These are phyloP conservation scores for Stegodyphus mimosarum DNA, from an alignment of 1,140 invertebrate genomes.

Conservation along the genomic window DNA sequence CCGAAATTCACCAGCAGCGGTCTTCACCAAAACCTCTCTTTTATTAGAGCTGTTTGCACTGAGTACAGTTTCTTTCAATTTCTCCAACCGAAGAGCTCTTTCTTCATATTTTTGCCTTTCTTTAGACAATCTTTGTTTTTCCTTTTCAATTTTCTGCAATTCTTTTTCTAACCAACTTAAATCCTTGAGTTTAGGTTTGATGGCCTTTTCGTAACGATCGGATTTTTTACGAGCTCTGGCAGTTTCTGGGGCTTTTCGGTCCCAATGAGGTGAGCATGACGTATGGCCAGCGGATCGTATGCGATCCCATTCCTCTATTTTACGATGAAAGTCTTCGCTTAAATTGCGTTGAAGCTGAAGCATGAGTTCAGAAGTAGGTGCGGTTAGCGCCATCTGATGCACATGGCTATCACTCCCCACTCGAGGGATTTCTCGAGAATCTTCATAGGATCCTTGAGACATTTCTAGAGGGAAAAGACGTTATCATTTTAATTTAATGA, in stretches of 20 bases:
- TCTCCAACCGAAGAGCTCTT: conserved; percentile 74
- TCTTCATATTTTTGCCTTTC: conserved; percentile 75
- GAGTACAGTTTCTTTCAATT: conserved; percentile 73
- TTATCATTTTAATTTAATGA: too few relatives aligned
- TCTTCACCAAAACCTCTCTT: conserved; percentile 81
- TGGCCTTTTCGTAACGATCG: conserved; percentile 11
- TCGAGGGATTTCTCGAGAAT: conserved; percentile 19
- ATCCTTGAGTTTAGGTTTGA: conserved; percentile 67
- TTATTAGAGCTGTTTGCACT: conserved; percentile 68
- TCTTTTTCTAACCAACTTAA: conserved; percentile 74
- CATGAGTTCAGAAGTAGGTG: conserved; percentile 27
- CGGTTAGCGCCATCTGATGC: conserved; percentile 10
- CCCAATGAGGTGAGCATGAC: conserved; percentile 57
- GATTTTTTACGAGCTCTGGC: conserved; percentile 16
- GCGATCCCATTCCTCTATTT: conserved; percentile 80
- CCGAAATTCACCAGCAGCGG: conserved; percentile 81
- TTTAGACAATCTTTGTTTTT: conserved; percentile 73
- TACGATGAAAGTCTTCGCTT: conserved; percentile 78
- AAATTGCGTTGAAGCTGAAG: conserved; percentile 76
- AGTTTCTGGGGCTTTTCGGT: conserved; percentile 56
- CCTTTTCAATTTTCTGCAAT: conserved; percentile 74
- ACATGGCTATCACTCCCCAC: conserved; percentile 49
- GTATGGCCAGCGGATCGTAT: conserved; percentile 20
- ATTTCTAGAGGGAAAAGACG: background rate
- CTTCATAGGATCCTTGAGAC: background rate